Evolutionary conservation across 35 echinoderm and acorn worm species (phyloP), one percentile per base, ranked within the genome.

Genomic region (Stichopus chloronotus): DNA sequence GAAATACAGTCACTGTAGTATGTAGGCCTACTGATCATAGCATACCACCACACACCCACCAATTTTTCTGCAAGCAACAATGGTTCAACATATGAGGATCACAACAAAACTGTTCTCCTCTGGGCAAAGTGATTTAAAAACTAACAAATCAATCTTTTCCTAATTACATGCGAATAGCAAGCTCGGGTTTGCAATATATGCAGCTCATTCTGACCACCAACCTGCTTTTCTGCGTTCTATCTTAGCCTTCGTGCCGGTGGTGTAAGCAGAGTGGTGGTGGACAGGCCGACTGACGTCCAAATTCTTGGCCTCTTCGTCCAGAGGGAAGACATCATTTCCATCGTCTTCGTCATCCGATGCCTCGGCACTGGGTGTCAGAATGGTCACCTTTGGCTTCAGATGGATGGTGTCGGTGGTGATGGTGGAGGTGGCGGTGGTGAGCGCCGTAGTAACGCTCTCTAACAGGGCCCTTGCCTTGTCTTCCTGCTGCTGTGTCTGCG

Each of bases 401-500:
- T 63, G 54, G 5, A 80, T 43, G 9, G 81, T 95, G 74, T 86
- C 95, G 54, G 83, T 86, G 30, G 88, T 84, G 30, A 90, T 90
- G 20, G 90, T 86, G 56, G 92, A 88, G 55, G 95, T 94, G 19
- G 95, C 93, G 13, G 93, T 87, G 17, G 93, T 84, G 52, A 90
- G 92, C 8, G 77, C 94, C 19, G 90, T 91, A 53, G 93, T 94
- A 0, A 95, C 89, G 55, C 92, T 91, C 8, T 84, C 94, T n/a
- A 87, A 72, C 17, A 94, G 76, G 5, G 94, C 96, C 87, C 89
- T 96, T 21, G 95, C 87, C 78, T 93, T 94, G 9, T 92, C 93
- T 57, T 95, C 95, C 56, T 99, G 97, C 57, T 96, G 81, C 90
- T 99, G 71, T 63, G 97, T 99, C 57, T 96, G 95, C 81, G 95